A percentile compares a stretch with the other conserved stretches of the same genome.
Conservation (phyloP, 92 coral and sea anemone genomes). For the Parazoanthus atlanticus region DNA sequence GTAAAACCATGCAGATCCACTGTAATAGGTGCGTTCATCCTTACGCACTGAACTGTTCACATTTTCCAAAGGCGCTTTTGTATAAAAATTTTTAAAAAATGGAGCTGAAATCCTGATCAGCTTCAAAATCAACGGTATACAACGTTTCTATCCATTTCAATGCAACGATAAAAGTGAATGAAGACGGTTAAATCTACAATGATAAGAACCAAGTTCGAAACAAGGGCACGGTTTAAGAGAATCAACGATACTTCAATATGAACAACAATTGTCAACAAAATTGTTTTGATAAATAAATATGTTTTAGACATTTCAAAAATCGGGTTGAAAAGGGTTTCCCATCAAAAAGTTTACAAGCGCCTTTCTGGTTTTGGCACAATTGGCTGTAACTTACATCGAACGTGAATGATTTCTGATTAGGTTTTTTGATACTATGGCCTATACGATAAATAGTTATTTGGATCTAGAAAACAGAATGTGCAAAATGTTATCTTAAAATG, state of each 20-base stretch:
- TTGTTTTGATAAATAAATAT: no score
- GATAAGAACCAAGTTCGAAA: background rate
- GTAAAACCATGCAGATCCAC: background rate
- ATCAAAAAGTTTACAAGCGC: background rate
- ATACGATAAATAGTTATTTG: background rate
- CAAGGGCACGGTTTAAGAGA: background rate
- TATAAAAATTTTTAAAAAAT: background rate
- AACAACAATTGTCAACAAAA: background rate
- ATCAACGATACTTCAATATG: no score
- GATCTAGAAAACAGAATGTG: background rate
- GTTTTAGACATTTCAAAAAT: background rate
- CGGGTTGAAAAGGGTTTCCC: background rate
- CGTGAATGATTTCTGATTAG: background rate
- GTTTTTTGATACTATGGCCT: background rate
- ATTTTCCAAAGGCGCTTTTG: conserved; percentile 7
- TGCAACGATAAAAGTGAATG: background rate
- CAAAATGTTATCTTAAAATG: background rate
- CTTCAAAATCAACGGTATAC: background rate
- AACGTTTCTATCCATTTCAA: background rate
- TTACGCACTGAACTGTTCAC: background rate
- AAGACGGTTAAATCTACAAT: background rate
- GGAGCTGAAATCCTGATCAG: background rate
- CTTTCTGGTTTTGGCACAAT: background rate
- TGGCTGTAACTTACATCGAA: background rate
- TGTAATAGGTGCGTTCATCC: background rate